Conservation (phyloP, 2,113 vertebrate species). For the Rhineura floridana region DNA sequence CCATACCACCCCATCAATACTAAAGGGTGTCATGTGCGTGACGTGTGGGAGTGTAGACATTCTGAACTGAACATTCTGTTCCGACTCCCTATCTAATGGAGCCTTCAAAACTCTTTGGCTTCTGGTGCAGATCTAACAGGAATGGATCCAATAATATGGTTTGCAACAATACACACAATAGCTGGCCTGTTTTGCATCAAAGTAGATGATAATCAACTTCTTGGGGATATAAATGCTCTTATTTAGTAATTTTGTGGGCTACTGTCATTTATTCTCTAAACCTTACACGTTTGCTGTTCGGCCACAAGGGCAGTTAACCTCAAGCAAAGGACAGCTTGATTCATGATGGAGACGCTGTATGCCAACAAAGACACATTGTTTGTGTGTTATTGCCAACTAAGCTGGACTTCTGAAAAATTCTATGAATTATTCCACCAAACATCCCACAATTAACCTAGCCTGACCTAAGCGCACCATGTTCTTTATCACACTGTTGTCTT, state of each 20-base stretch:
- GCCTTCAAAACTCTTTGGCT: not conserved
- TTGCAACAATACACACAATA: constrained; percentile 22
- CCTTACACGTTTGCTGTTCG: not conserved
- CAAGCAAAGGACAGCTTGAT: constrained; percentile 45
- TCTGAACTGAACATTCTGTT: constrained; percentile 8
- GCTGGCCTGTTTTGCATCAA: constrained; percentile 9
- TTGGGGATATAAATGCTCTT: constrained; percentile 29
- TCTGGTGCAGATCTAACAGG: not conserved
- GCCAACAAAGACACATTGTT: constrained; percentile 59
- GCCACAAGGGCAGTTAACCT: constrained; percentile 21
- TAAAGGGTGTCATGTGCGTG: not conserved
- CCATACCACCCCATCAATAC: not conserved
- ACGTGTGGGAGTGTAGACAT: fast-evolving
- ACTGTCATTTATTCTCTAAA: constrained; percentile 9
- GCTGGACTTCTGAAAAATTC: constrained; percentile 47
- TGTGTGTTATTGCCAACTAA: constrained; percentile 26
- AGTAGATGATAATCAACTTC: not conserved
- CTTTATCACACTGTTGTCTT: constrained; percentile 46
- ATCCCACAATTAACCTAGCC: constrained; percentile 52
- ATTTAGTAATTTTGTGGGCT: not conserved
- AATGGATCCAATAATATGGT: not conserved
- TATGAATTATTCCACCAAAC: constrained; percentile 60
- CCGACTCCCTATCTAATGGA: constrained; percentile 23
- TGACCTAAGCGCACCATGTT: constrained; percentile 54
- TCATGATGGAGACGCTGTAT: constrained; percentile 46